phyloP scores from a whole-genome alignment of 2,113 vertebrate species.

The Dunckerocampus dactyliophorus region DNA sequence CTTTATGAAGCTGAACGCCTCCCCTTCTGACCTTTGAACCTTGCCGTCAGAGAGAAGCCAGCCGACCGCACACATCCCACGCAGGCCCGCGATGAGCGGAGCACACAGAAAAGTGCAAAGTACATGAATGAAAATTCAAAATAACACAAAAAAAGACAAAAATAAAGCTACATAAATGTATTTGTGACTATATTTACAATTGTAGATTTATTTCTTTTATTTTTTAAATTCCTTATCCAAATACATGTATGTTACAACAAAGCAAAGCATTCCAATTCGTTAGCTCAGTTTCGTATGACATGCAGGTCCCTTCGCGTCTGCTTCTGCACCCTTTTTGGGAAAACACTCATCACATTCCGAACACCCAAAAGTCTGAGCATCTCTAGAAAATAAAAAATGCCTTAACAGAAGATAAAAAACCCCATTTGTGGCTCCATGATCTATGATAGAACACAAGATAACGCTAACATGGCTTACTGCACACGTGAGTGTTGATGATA shows the following conservation, averaged over 20 bases:
- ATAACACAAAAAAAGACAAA: slow-evolving; percentile 25
- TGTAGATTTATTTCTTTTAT: slow-evolving; percentile 40
- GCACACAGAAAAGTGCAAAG: slow-evolving; percentile 68
- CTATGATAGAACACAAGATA: slow-evolving; percentile 54
- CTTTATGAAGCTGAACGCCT: slow-evolving; percentile 37
- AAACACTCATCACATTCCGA: slow-evolving; percentile 53
- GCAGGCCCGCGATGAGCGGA: slow-evolving; percentile 48
- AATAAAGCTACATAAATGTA: slow-evolving; percentile 61
- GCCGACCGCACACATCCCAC: slow-evolving; percentile 46
- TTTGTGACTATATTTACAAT: slow-evolving; percentile 71
- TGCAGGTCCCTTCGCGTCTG: slow-evolving; percentile 64
- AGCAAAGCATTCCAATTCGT: slow-evolving; percentile 72
- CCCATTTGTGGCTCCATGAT: slow-evolving; percentile 57
- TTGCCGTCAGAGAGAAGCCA: slow-evolving; percentile 47
- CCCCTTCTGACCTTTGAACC: slow-evolving; percentile 43
- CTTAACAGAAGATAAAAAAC: slow-evolving; percentile 60
- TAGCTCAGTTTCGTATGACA: slow-evolving; percentile 66
- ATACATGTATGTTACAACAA: slow-evolving; percentile 74
- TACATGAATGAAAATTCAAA: slow-evolving; percentile 54
- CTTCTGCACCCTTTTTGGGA: slow-evolving; percentile 26
- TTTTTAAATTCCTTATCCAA: slow-evolving; percentile 39
- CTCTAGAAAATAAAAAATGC: slow-evolving; percentile 54
- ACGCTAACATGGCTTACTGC: slow-evolving; percentile 48
- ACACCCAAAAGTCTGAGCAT: slow-evolving; percentile 43
- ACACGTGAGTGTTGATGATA: slow-evolving; percentile 56